A percentile compares a stretch with the other conserved stretches of the same genome.
Evolutionary conservation across 2,797 vertebrate species (phyloP).

Genomic region (Malurus leucopterus): DNA sequence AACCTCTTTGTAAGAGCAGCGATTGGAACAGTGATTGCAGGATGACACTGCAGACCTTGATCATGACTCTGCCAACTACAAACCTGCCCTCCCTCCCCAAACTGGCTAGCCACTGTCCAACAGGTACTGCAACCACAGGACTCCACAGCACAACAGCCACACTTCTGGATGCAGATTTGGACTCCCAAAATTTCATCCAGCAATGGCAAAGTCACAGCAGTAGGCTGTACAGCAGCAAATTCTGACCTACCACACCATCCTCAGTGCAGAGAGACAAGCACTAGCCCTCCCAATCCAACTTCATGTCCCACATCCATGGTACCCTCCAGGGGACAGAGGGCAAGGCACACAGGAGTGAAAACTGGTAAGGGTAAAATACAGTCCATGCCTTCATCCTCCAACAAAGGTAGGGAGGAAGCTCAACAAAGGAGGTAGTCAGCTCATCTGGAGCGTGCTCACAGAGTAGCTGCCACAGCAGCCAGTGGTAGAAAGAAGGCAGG

Average conservation of each 20-base stretch:
- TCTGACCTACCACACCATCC: not conserved
- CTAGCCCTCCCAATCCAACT: not conserved
- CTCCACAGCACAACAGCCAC: rapidly evolving
- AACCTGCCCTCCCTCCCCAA: not conserved
- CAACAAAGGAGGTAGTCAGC: not conserved
- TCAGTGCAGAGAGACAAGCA: not conserved
- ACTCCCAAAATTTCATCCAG: not conserved
- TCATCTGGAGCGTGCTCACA: not conserved
- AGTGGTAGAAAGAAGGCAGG: not conserved
- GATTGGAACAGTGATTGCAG: not conserved
- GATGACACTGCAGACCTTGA: not conserved
- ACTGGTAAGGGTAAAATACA: not conserved
- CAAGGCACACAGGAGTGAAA: not conserved
- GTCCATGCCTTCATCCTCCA: not conserved
- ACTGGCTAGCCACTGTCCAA: not conserved
- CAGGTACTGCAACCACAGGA: not conserved
- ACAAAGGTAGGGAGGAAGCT: not conserved
- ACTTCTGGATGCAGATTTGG: not conserved
- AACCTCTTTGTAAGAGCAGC: not conserved
- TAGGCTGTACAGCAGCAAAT: not conserved
- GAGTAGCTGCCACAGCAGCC: not conserved
- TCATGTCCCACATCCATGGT: rapidly evolving
- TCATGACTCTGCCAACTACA: not conserved
- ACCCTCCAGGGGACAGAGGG: not conserved
- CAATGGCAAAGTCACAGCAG: not conserved